Percentiles rank a stretch among this genome's conserved stretches.
Evolutionary conservation across 1,140 invertebrate genomes (phyloP).

Genomic region (Zaprionus taronus): DNA sequence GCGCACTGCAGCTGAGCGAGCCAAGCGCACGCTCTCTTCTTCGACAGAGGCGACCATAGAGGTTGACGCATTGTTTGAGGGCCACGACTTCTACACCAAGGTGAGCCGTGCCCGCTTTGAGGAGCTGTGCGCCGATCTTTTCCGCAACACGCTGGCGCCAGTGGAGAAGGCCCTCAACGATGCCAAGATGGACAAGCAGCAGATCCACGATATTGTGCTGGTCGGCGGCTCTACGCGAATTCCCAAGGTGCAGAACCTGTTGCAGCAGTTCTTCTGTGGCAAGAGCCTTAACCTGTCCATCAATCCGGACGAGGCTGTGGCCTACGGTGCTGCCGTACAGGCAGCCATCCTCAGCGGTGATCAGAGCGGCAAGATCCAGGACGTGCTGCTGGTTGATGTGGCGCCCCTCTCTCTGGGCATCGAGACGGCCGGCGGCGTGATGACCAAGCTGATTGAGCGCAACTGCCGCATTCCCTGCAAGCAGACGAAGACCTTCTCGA

Average conservation of each 20-base stretch:
- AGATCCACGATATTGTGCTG: conserved; percentile 88
- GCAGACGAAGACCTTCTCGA: conserved; percentile 88
- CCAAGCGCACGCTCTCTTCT: conserved; percentile 88
- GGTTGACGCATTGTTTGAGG: conserved; percentile 90
- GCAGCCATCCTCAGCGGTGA: conserved; percentile 91
- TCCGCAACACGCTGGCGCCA: conserved; percentile 88
- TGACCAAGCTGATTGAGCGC: conserved; percentile 88
- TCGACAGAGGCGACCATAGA: conserved; percentile 89
- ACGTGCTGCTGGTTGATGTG: conserved; percentile 86
- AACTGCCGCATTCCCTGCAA: conserved; percentile 88
- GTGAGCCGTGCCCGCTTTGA: conserved; percentile 93
- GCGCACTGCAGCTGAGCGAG: conserved; percentile 90
- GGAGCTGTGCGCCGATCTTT: conserved; percentile 94
- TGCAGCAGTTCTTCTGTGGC: conserved; percentile 88
- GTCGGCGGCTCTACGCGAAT: conserved; percentile 88
- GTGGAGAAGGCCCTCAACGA: conserved; percentile 91
- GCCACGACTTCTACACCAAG: conserved; percentile 93
- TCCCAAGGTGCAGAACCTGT: conserved; percentile 88
- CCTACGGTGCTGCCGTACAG: conserved; percentile 90
- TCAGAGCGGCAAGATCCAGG: conserved; percentile 90
- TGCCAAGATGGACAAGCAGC: conserved; percentile 90
- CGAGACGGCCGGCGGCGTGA: conserved; percentile 87
- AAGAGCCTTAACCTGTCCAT: conserved; percentile 89
- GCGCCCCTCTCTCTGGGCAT: conserved; percentile 87
- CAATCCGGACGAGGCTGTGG: conserved; percentile 92